A percentile compares a stretch with the other conserved stretches of the same genome.
These are phyloP conservation scores for Nycticryphes semicollaris DNA, from an alignment of 2,113 vertebrate genomes.

Conservation along the genomic window DNA sequence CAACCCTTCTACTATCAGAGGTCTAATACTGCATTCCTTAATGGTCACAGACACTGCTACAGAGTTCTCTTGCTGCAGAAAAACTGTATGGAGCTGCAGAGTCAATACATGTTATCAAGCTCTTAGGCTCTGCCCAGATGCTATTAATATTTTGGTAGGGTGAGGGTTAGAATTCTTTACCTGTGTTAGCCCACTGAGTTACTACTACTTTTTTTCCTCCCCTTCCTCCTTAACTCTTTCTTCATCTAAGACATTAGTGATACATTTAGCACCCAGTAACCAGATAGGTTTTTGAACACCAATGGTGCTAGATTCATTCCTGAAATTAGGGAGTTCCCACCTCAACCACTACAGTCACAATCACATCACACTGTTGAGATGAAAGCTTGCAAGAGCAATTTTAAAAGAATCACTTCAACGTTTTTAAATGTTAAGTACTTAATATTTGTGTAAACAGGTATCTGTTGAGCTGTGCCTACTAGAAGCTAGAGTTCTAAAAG, in stretches of 20 bases:
- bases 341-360: background rate
- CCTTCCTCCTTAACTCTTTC: background rate
- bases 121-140: background rate
- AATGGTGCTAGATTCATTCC: background rate
- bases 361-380: background rate
- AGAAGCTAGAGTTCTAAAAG: background rate
- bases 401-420: background rate
- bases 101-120: slow-evolving; percentile 33
- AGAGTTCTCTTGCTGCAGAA: background rate
- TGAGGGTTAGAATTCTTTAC: background rate
- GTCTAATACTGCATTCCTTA: background rate
- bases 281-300: background rate
- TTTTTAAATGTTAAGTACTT: background rate
- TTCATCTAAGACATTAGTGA: background rate
- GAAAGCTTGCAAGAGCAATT: background rate
- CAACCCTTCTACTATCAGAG: background rate
- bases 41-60: background rate
- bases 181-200: background rate
- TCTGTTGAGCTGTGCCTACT: background rate
- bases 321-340: background rate
- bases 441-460: background rate
- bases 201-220: background rate
- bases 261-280: background rate
- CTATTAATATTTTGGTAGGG: slow-evolving; percentile 50
- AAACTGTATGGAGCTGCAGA: background rate